Percentiles rank a stretch among this genome's conserved stretches.
These are phyloP conservation scores for Zaprionus tsacasi DNA, from an alignment of 1,140 invertebrate genomes.

Conservation along the genomic window DNA sequence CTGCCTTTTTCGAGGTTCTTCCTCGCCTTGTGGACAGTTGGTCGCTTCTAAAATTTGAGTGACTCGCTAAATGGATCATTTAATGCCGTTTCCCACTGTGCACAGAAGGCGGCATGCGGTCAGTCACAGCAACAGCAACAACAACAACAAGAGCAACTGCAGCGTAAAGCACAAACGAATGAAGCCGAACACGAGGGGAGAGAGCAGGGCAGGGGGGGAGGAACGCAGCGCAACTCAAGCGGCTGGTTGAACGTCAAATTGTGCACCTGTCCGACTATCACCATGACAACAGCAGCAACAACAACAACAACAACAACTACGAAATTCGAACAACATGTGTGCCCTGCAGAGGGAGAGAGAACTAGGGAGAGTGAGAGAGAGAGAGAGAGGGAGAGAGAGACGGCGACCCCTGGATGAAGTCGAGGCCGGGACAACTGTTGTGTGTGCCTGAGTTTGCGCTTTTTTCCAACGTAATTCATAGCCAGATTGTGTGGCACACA, in stretches of 20 bases:
- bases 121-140: slow-evolving; percentile 36
- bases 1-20: background rate
- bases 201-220: background rate
- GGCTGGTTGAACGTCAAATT: slow-evolving; percentile 75
- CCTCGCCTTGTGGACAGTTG: slow-evolving; percentile 57
- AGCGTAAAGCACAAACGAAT: slow-evolving; percentile 77
- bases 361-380: background rate
- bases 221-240: slow-evolving; percentile 55
- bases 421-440: slow-evolving; percentile 57
- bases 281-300: slow-evolving; percentile 73
- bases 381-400: slow-evolving; percentile 26
- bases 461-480: slow-evolving; percentile 49
- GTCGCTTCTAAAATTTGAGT: slow-evolving; percentile 59
- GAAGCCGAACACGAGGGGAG: slow-evolving; percentile 47
- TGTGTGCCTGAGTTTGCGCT: slow-evolving; percentile 55
- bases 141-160: slow-evolving; percentile 32
- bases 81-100: slow-evolving; percentile 75
- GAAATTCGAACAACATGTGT: slow-evolving; percentile 73
- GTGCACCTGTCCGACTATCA: slow-evolving; percentile 81
- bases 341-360: slow-evolving; percentile 26
- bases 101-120: slow-evolving; percentile 76
- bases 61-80: slow-evolving; percentile 82
- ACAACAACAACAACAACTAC: slow-evolving; percentile 46
- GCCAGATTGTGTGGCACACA: slow-evolving; percentile 64
- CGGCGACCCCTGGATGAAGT: slow-evolving; percentile 29